Evolutionary conservation across 2,113 vertebrate species (phyloP).

Genomic region (Syrrhaptes paradoxus): DNA sequence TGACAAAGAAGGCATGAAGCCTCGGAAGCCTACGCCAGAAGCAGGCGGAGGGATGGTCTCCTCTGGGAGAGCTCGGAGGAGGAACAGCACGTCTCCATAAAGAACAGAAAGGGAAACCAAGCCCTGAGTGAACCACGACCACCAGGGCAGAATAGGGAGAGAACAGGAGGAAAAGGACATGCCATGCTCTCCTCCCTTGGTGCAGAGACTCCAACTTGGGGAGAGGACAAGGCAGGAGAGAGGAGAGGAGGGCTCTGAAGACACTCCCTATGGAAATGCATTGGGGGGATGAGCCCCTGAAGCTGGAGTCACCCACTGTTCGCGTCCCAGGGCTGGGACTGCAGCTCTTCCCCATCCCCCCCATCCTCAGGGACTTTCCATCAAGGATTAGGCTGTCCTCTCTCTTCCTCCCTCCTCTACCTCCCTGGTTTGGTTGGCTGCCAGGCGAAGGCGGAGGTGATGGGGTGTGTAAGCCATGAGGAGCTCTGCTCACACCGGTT

Average conservation of each 20-base stretch:
- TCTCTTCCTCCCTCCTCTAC: background rate
- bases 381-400: background rate
- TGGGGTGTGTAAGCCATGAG: background rate
- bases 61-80: background rate
- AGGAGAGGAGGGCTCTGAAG: background rate
- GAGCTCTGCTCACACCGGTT: background rate
- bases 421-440: background rate
- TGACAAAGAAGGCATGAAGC: background rate
- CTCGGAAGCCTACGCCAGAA: background rate
- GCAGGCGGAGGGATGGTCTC: background rate
- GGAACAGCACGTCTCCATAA: background rate
- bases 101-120: background rate
- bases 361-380: background rate
- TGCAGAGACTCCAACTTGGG: background rate
- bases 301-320: background rate
- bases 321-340: background rate
- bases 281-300: background rate
- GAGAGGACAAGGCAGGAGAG: background rate
- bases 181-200: background rate
- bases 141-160: background rate
- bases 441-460: background rate
- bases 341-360: background rate
- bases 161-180: background rate
- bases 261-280: background rate
- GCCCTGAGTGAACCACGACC: accelerated